Evolutionary conservation across 1,140 invertebrate species (phyloP).

Genomic region (Hylyphantes graminicola): DNA sequence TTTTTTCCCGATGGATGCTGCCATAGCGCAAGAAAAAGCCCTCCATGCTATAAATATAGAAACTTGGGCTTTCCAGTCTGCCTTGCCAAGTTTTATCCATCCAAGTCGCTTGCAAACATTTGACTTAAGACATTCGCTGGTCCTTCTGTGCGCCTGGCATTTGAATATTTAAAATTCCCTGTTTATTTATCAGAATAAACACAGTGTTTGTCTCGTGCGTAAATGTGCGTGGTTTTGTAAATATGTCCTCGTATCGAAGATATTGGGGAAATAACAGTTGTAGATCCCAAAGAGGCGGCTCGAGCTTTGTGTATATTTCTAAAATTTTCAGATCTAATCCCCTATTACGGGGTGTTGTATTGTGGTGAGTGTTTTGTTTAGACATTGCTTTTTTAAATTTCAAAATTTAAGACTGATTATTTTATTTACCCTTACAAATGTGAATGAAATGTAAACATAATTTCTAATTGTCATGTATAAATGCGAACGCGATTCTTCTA

Average conservation of each 20-base stretch:
- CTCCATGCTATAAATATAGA: constrained; percentile 43
- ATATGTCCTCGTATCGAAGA: constrained; percentile 29
- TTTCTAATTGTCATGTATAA: no score
- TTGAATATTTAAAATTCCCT: neutral
- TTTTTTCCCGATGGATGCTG: constrained; percentile 41
- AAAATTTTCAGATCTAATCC: constrained; percentile 37
- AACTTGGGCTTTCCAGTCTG: constrained; percentile 39
- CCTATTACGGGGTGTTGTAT: constrained; percentile 9
- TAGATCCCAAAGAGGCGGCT: neutral
- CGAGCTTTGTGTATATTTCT: constrained; percentile 11
- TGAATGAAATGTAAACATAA: no score
- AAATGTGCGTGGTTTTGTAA: constrained; percentile 14
- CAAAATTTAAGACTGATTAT: no score
- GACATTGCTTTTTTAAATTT: neutral
- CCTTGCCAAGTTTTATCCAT: constrained; percentile 41
- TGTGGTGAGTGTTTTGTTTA: constrained; percentile 25
- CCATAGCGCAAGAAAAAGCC: constrained; percentile 27
- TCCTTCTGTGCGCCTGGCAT: neutral
- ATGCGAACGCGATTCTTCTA: no score
- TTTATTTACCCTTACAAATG: no score
- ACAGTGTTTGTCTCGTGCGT: neutral
- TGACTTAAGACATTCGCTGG: constrained; percentile 7
- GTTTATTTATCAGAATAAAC: neutral
- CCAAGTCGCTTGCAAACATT: constrained; percentile 30
- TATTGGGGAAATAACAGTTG: constrained; percentile 6